Evolutionary conservation across 2,113 vertebrate species (phyloP).

Genomic region (Oncorhynchus kisutch): DNA sequence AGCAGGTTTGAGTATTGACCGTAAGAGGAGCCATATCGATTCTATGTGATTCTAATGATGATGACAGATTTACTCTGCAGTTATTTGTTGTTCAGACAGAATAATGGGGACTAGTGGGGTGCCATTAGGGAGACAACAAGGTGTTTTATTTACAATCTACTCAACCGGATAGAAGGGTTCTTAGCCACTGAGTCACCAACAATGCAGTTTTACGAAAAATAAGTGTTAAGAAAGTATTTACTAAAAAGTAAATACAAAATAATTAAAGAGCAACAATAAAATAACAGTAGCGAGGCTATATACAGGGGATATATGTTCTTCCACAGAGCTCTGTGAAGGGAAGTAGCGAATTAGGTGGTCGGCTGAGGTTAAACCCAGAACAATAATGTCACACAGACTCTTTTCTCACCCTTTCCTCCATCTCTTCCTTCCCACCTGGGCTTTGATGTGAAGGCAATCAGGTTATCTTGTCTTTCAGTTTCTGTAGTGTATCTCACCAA

Average conservation of each 20-base stretch:
- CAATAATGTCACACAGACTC: constrained; percentile 23
- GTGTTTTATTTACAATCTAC: constrained; percentile 29
- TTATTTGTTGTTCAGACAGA: constrained; percentile 22
- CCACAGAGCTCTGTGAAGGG: constrained; percentile 6
- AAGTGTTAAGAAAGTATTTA: no score
- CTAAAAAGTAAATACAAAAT: no score
- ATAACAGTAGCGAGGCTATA: no score
- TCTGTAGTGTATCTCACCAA: not conserved
- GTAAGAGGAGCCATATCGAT: not conserved
- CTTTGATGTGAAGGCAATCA: constrained; percentile 43
- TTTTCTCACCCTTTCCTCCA: constrained; percentile 19
- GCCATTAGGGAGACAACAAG: not conserved
- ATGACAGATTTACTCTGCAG: constrained; percentile 21
- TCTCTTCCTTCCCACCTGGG: constrained; percentile 40
- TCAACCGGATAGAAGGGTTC: constrained; percentile 20
- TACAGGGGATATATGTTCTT: not conserved
- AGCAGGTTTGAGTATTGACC: constrained; percentile 24
- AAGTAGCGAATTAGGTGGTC: constrained; percentile 5
- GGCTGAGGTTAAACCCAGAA: constrained; percentile 43
- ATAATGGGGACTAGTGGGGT: not conserved
- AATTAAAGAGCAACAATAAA: no score
- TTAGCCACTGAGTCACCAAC: constrained; percentile 32
- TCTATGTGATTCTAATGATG: not conserved
- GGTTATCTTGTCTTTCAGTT: constrained; percentile 26
- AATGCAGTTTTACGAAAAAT: no score